These are phyloP conservation scores for Lepidurus apus DNA, from an alignment of 1,140 invertebrate genomes.

Conservation along the genomic window DNA sequence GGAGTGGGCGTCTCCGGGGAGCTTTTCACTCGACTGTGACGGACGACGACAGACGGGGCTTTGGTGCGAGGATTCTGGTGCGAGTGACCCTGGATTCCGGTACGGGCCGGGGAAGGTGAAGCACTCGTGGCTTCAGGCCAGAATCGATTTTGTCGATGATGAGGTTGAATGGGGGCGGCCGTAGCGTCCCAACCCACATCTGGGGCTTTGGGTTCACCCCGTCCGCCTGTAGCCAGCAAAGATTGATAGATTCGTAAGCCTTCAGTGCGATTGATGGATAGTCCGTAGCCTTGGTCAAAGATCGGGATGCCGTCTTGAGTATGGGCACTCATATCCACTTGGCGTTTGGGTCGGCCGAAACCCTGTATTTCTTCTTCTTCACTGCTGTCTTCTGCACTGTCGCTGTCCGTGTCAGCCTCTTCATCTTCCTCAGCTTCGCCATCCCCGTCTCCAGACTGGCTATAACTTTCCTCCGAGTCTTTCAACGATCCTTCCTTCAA, in stretches of 20 bases:
- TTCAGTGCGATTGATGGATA: constrained; percentile 32
- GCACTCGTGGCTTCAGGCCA: constrained; percentile 27
- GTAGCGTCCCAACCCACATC: constrained; percentile 30
- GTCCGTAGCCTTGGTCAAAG: constrained; percentile 34
- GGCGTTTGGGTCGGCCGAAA: constrained; percentile 28
- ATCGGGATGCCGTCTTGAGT: constrained; percentile 36
- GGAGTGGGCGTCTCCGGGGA: constrained; percentile 23
- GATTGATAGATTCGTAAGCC: constrained; percentile 35
- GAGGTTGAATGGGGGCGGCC: constrained; percentile 31
- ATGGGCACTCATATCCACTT: constrained; percentile 34
- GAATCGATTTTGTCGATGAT: constrained; percentile 35
- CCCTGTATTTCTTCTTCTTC: constrained; percentile 14
- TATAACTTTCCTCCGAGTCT: background rate
- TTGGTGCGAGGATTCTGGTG: background rate
- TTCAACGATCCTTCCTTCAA: background rate
- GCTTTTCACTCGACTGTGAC: constrained; percentile 29
- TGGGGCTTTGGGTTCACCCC: constrained; percentile 24
- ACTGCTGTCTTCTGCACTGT: background rate
- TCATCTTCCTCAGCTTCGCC: constrained; percentile 13
- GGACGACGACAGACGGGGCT: constrained; percentile 25
- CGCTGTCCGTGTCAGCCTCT: background rate
- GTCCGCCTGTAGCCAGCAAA: constrained; percentile 28
- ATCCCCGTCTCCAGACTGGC: constrained; percentile 22
- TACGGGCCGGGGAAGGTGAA: background rate
- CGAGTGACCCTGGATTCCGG: background rate